Evolutionary conservation across 1,140 invertebrate species (phyloP).

Genomic region (Scaptomyza graminum): DNA sequence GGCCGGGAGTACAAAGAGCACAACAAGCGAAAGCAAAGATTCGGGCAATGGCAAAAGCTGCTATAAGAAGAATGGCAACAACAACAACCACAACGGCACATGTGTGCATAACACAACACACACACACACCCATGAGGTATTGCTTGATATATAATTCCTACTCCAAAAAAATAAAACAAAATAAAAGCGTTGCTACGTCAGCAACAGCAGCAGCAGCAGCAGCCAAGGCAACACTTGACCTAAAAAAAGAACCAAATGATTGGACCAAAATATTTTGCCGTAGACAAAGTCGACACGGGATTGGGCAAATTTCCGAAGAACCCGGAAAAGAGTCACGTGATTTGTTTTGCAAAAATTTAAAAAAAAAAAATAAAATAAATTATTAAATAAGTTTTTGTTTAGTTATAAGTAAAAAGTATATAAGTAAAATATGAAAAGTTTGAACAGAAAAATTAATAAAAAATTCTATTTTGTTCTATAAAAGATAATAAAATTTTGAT

Average conservation of each 20-base stretch:
- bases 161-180: slow-evolving; percentile 52
- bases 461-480: no score
- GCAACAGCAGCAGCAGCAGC: slow-evolving; percentile 53
- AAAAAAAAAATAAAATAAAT: neutral
- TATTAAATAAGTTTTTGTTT: no score
- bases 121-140: slow-evolving; percentile 16
- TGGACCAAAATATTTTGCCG: slow-evolving; percentile 43
- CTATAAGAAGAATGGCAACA: slow-evolving; percentile 6
- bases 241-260: slow-evolving; percentile 27
- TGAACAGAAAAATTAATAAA: no score
- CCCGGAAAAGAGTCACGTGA: slow-evolving; percentile 11
- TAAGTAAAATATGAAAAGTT: no score
- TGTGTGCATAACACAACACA: slow-evolving; percentile 37
- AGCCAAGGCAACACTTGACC: slow-evolving; percentile 72
- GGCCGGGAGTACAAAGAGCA: slow-evolving; percentile 38
- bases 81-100: slow-evolving; percentile 36
- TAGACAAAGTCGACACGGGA: slow-evolving; percentile 44
- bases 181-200: slow-evolving; percentile 70
- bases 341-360: no score
- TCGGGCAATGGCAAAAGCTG: slow-evolving; percentile 29
- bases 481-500: no score
- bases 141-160: slow-evolving; percentile 77
- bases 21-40: slow-evolving; percentile 3
- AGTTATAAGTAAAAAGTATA: no score
- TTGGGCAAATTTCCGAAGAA: slow-evolving; percentile 37